These are phyloP conservation scores for Pyrrhosoma nymphula DNA, from an alignment of 2,888 invertebrate species.

Conservation along the genomic window DNA sequence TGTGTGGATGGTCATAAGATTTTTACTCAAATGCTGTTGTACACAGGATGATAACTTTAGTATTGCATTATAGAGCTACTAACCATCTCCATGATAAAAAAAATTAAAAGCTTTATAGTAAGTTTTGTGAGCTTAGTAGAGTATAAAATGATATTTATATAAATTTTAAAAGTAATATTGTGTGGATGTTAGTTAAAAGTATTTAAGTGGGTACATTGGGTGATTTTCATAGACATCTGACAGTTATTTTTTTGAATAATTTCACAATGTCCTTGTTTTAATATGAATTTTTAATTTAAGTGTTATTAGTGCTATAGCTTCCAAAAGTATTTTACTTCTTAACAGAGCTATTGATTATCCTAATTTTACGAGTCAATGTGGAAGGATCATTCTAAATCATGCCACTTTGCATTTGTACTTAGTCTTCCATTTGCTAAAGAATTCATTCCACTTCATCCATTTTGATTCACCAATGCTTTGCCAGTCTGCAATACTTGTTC, in stretches of 20 bases:
- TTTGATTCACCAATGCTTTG: conserved; percentile 29
- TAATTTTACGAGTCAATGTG: conserved; percentile 37
- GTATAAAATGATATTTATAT: conserved; percentile 53
- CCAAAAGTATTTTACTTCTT: conserved; percentile 48
- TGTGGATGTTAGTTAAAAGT: conserved; percentile 57
- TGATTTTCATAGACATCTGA: conserved; percentile 67
- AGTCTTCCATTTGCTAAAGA: conserved; percentile 38
- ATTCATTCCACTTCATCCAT: conserved; percentile 50
- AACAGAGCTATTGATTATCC: conserved; percentile 59
- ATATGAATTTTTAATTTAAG: conserved; percentile 25
- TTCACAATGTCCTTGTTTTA: conserved; percentile 43
- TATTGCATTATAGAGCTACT: conserved; percentile 61
- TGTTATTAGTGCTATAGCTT: conserved; percentile 45
- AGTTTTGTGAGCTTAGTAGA: conserved; percentile 55
- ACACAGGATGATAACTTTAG: conserved; percentile 60
- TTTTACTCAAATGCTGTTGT: conserved; percentile 52
- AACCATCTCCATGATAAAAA: conserved; percentile 3
- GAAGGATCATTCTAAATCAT: conserved; percentile 60
- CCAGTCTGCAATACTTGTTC: not conserved
- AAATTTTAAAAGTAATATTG: conserved; percentile 47
- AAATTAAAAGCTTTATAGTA: conserved; percentile 46
- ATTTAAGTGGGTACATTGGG: conserved; percentile 64
- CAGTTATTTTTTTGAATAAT: conserved; percentile 67
- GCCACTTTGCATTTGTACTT: conserved; percentile 56
- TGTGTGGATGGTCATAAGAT: conserved; percentile 52